Percentiles rank a stretch among this genome's conserved stretches.
Evolutionary conservation across 2,888 invertebrate genomes (phyloP).

Genomic region (Rotaria socialis): DNA sequence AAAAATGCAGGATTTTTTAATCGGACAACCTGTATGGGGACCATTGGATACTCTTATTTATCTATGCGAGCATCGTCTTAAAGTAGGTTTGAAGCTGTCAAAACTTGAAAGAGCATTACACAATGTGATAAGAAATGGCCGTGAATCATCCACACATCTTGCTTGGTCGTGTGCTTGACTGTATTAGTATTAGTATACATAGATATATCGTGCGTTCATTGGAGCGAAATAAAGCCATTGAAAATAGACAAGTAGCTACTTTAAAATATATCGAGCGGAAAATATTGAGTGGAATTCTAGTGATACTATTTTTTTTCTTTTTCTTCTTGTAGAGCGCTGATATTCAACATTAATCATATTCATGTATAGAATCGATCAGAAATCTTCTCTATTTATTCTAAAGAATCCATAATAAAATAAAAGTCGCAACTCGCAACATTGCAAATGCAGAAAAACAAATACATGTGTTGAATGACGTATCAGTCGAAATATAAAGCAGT

Average conservation of each 20-base stretch:
- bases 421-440: not conserved
- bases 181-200: not conserved
- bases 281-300: not conserved
- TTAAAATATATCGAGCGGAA: not conserved
- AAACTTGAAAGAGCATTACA: not conserved
- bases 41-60: not conserved
- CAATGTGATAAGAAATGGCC: not conserved
- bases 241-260: not conserved
- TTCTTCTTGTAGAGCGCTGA: not conserved
- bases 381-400: not conserved
- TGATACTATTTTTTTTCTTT: too few species aligned
- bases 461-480: too few species aligned
- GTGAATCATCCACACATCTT: not conserved
- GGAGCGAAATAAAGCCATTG: not conserved
- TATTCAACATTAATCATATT: not conserved
- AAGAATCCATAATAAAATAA: not conserved
- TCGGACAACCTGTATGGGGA: not conserved
- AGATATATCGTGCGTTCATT: too few species aligned
- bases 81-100: not conserved
- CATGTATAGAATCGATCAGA: not conserved
- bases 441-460: not conserved
- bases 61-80: constrained; percentile 10
- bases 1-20: not conserved
- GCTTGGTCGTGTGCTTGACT: not conserved
- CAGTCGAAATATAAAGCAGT: too few species aligned